A percentile compares a stretch with the other conserved stretches of the same genome.
phyloP scores from a whole-genome alignment of 2,888 invertebrate species.

The Cephalotes varians region DNA sequence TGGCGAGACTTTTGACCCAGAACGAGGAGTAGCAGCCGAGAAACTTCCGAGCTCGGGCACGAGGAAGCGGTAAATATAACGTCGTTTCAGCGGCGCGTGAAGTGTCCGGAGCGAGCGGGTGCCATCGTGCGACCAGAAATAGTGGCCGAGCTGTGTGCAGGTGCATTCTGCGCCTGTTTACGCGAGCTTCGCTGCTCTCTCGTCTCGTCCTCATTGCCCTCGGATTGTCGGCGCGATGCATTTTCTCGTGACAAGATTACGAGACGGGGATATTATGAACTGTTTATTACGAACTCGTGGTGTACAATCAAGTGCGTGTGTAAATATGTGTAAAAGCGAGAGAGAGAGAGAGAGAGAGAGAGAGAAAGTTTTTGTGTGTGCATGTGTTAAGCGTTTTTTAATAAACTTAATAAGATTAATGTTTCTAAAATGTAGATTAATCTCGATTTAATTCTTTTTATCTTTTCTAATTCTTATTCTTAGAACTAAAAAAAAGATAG shows the following conservation, averaged over 20 bases:
- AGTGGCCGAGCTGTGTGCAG: constrained; percentile 62
- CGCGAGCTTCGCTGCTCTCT: neutral
- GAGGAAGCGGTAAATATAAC: constrained; percentile 78
- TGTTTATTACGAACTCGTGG: neutral
- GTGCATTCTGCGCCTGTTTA: constrained; percentile 59
- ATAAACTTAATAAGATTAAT: neutral
- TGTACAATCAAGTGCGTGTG: neutral
- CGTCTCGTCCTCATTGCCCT: neutral
- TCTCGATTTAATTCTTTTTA: too few species aligned
- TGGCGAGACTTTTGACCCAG: constrained; percentile 77
- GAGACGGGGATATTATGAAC: neutral
- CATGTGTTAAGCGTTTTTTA: neutral
- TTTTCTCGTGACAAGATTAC: neutral
- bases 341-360: neutral
- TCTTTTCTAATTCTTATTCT: too few species aligned
- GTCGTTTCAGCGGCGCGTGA: constrained; percentile 73
- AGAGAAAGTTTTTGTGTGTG: too few species aligned
- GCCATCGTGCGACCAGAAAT: constrained; percentile 70
- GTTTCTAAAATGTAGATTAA: too few species aligned
- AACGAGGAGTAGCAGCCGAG: constrained; percentile 72
- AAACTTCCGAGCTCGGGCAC: constrained; percentile 72
- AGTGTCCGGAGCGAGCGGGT: constrained; percentile 57
- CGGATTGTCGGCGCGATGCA: neutral
- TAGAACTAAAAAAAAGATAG: too few species aligned
- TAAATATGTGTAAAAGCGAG: neutral